These are phyloP conservation scores for Phasia obesa DNA, from an alignment of 2,888 invertebrate genomes.

Conservation along the genomic window DNA sequence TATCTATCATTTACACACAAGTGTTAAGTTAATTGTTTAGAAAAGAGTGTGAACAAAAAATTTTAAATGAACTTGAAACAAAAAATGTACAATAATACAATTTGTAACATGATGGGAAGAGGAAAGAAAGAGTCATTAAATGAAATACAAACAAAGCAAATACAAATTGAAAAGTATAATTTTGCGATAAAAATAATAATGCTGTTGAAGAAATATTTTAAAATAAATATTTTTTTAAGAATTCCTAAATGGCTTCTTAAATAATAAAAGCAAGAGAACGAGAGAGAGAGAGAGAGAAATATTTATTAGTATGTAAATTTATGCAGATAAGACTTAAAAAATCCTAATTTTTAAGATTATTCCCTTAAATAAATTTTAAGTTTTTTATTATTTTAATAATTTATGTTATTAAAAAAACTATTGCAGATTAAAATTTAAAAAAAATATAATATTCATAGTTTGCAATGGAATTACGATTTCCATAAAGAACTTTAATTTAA, in stretches of 20 bases:
- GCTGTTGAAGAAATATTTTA: conserved; percentile 15
- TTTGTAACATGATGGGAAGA: conserved; percentile 6
- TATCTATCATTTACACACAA: conserved; percentile 35
- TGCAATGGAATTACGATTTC: too few species aligned
- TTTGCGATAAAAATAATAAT: conserved; percentile 38
- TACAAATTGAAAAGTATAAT: conserved; percentile 7
- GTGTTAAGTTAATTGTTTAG: conserved; percentile 54
- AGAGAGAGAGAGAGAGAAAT: not conserved
- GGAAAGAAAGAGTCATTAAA: conserved; percentile 9
- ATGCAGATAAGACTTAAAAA: not conserved
- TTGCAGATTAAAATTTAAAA: too few species aligned
- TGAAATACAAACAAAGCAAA: conserved; percentile 27
- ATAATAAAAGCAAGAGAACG: not conserved
- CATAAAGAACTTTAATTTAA: too few species aligned
- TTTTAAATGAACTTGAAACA: conserved; percentile 53
- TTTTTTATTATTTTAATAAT: too few species aligned
- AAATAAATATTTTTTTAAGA: not conserved
- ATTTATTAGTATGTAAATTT: not conserved
- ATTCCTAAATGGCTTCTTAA: not conserved
- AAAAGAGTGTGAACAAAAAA: conserved; percentile 26
- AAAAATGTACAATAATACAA: conserved; percentile 3
- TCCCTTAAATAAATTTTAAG: not conserved
- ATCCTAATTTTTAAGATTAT: not conserved
- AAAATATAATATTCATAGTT: too few species aligned
- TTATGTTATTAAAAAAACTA: too few species aligned